A percentile compares a stretch with the other conserved stretches of the same genome.
Conservation (phyloP, 2,797 vertebrate species). For the Euphonia xanthogaster region DNA sequence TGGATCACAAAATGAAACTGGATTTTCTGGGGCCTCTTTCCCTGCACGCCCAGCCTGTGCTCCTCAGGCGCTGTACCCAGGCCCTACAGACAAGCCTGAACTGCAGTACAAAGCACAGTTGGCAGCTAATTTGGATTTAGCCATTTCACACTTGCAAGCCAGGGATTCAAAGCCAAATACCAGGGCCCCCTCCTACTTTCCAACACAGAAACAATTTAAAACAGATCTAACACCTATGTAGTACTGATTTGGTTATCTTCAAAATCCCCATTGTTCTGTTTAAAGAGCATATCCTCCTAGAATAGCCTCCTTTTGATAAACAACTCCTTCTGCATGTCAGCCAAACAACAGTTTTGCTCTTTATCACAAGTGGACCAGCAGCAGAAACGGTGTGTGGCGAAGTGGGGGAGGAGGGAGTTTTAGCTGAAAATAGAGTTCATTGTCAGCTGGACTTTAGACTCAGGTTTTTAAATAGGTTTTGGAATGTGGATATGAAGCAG, state of each 20-base stretch:
- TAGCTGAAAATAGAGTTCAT: conserved; percentile 62
- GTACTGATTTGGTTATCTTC: conserved; percentile 59
- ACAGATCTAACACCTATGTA: conserved; percentile 60
- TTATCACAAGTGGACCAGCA: conserved; percentile 64
- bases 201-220: conserved; percentile 56
- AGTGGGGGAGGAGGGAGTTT: conserved; percentile 18
- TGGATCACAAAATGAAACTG: neutral
- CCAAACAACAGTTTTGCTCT: conserved; percentile 56
- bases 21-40: neutral
- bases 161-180: conserved; percentile 46
- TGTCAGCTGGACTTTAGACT: conserved; percentile 51
- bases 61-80: neutral
- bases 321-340: conserved; percentile 59
- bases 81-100: neutral
- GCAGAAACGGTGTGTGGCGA: conserved; percentile 20
- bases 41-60: neutral
- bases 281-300: conserved; percentile 68
- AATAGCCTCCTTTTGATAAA: conserved; percentile 69
- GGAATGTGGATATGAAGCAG: conserved; percentile 45
- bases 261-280: conserved; percentile 67
- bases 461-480: conserved; percentile 57
- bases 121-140: conserved; percentile 55
- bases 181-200: conserved; percentile 13
- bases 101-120: conserved; percentile 25
- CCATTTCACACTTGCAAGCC: conserved; percentile 51